These are phyloP conservation scores for Pseudomyrmex gracilis DNA, from an alignment of 1,140 invertebrate genomes.

Conservation along the genomic window DNA sequence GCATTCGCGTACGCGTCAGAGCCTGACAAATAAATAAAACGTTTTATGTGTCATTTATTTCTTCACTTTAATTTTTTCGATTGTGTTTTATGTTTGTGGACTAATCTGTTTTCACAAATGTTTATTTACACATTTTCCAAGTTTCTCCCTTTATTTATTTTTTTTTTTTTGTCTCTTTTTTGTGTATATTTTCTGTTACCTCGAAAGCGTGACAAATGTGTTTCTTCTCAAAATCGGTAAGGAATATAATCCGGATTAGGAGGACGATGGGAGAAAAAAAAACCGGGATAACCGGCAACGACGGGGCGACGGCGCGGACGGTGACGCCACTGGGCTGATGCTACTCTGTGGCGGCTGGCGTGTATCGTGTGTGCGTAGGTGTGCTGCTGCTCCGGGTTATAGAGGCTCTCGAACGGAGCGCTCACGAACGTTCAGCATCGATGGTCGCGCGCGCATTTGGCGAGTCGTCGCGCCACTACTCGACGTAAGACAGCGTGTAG, in stretches of 20 bases:
- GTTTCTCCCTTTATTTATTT: too few species aligned
- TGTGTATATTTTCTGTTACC: too few species aligned
- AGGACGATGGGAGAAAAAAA: neutral
- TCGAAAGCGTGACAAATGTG: too few species aligned
- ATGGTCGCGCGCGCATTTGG: conserved; percentile 25
- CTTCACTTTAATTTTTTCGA: neutral
- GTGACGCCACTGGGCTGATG: conserved; percentile 58
- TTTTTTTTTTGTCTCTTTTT: too few species aligned
- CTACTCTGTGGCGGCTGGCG: conserved; percentile 41
- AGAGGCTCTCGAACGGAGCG: conserved; percentile 43
- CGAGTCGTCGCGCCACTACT: conserved; percentile 15
- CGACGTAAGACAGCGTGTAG: neutral
- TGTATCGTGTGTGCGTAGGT: conserved; percentile 62
- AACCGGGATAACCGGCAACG: too few species aligned
- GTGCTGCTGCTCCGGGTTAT: conserved; percentile 68
- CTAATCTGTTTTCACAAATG: too few species aligned
- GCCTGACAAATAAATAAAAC: neutral
- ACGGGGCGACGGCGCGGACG: conserved; percentile 27
- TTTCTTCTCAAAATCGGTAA: too few species aligned
- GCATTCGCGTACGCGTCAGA: neutral
- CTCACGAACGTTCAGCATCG: conserved; percentile 9
- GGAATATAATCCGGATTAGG: too few species aligned
- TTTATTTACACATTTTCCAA: too few species aligned
- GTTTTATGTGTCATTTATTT: neutral
- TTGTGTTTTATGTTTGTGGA: too few species aligned